Conservation (phyloP, 1,140 invertebrate species). For the Pristionchus pacificus region DNA sequence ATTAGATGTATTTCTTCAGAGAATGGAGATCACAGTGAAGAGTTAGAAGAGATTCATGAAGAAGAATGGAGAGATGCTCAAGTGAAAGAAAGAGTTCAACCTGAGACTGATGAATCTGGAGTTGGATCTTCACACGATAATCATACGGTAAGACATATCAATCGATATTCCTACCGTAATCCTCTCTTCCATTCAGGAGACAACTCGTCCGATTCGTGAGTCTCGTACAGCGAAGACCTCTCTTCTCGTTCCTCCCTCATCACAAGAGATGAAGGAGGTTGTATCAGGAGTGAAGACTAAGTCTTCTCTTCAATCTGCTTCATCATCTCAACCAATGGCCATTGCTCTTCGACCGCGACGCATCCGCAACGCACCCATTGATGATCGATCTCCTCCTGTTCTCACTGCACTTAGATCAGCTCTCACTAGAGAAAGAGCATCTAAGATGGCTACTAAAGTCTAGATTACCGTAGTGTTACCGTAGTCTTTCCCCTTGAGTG, state of each 20-base stretch:
- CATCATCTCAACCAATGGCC: not conserved
- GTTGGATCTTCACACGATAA: not conserved
- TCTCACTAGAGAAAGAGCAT: not conserved
- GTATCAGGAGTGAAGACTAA: slow-evolving; percentile 20
- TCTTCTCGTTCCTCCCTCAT: slow-evolving; percentile 30
- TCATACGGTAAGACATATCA: not conserved
- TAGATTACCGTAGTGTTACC: no score
- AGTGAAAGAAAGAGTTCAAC: not conserved
- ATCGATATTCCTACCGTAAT: not conserved
- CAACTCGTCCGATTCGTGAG: not conserved
- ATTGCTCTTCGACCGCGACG: not conserved
- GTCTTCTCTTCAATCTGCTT: slow-evolving; percentile 3
- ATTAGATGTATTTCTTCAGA: no score
- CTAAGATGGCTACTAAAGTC: no score
- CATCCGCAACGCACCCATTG: not conserved
- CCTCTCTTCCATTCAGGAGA: not conserved
- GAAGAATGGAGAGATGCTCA: not conserved
- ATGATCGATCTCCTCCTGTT: not conserved
- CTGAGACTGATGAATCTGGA: not conserved
- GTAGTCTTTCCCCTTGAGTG: no score
- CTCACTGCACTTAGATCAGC: not conserved
- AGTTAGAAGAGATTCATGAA: slow-evolving; percentile 23
- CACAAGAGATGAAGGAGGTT: slow-evolving; percentile 28
- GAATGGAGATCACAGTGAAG: slow-evolving; percentile 14
- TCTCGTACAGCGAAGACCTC: slow-evolving; percentile 22